Conservation (phyloP, 1,140 invertebrate species). For the Apolygus lucorum region DNA sequence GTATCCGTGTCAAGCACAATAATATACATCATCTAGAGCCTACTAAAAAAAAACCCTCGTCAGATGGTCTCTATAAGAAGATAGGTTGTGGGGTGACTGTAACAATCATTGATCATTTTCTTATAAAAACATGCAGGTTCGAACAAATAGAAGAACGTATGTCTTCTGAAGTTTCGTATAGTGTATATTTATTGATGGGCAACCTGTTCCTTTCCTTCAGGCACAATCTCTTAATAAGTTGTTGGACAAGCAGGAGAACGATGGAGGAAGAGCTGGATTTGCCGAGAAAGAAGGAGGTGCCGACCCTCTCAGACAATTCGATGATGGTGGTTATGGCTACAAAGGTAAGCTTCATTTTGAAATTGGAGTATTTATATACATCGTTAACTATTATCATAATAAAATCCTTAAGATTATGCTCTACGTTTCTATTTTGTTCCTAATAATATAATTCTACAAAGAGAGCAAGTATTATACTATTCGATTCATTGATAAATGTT, state of each 20-base stretch:
- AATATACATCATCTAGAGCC: background rate
- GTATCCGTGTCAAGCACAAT: too few relatives aligned
- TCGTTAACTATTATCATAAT: too few relatives aligned
- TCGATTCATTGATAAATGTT: too few relatives aligned
- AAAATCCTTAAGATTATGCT: too few relatives aligned
- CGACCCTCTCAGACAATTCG: constrained; percentile 7
- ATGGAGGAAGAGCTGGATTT: constrained; percentile 39
- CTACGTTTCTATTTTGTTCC: too few relatives aligned
- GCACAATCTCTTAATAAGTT: constrained; percentile 52
- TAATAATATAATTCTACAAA: too few relatives aligned
- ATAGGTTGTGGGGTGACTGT: too few relatives aligned
- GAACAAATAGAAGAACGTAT: background rate
- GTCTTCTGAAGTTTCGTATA: background rate
- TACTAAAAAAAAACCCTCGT: background rate
- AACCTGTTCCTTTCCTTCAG: constrained; percentile 34
- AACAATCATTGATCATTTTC: background rate
- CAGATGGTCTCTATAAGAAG: too few relatives aligned
- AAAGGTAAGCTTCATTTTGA: constrained; percentile 8
- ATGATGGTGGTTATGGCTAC: background rate
- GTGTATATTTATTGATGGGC: background rate
- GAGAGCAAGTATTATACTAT: too few relatives aligned
- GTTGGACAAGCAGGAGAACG: constrained; percentile 50
- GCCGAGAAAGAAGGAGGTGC: background rate
- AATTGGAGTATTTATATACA: too few relatives aligned
- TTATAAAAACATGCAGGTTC: background rate